Evolutionary conservation across 2,888 invertebrate species (phyloP), one percentile per base, ranked within the genome.

Genomic region (Lampropteryx suffumata): DNA sequence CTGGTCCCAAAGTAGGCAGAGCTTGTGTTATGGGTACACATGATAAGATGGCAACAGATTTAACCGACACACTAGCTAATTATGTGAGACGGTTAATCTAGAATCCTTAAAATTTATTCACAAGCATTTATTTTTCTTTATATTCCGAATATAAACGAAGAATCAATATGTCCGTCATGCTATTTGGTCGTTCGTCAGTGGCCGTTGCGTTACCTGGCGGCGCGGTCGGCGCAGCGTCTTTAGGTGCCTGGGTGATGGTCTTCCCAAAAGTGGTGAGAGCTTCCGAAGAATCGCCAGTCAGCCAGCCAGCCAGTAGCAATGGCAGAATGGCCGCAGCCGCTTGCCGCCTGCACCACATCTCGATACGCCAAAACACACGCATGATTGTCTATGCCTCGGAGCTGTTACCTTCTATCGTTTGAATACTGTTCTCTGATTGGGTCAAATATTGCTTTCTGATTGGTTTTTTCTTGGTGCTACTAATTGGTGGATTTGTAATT

Each of bases 261-360:
- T 94, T 94, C 32, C 94, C 94, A 62, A 94, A 94, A 11, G 94
- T 93, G 0, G 94, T 94, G 50, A 94, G 81, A 0, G 94, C 94
- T 65, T 93, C 92, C 1, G 93, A 92, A 6, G 86, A 83, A 35
- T 88, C 82, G 0, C 91, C 87, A 0, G 84, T 83, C 43, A 87
- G 71, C 84, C 87, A 90, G 0, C 82, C 81, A 26, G 73, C 70
- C 24, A 91, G 70, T 28, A 90, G 67, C 26, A 90, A 53, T 29
- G 82, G 76, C 67, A 90, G 70, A 17, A 88, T 79, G 57, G 77
- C 84, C 33, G 83, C 79, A 17, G 79, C 77, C n/a, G 78, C 76
- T 48, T 82, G 81, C 55, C 67, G 71, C 59, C 82, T 76, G 77
- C 84, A 88, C 86, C 86, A 85, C 85, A 84, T 89, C 83, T 83